Percentiles rank a stretch among this genome's conserved stretches.
Conservation (phyloP, 2,113 vertebrate species). For the Pangasianodon gigas region DNA sequence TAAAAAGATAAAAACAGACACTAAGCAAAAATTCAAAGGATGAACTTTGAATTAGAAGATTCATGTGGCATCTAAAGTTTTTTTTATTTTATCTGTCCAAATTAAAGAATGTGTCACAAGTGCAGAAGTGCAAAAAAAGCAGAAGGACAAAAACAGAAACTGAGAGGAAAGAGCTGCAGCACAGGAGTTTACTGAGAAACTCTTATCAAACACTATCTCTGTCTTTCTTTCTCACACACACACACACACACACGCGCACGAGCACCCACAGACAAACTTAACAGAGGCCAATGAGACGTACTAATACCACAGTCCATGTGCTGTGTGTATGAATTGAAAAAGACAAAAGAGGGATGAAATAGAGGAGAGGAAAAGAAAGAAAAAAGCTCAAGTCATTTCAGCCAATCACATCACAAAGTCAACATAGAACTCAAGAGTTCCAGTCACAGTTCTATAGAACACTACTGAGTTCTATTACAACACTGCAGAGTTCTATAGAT, state of each 20-base stretch:
- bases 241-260: neutral
- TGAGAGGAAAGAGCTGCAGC: neutral
- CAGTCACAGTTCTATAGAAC: neutral
- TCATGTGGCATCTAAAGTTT: neutral
- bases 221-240: neutral
- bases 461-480: neutral
- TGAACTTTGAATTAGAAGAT: too few relatives aligned
- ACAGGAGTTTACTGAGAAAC: slow-evolving; percentile 15
- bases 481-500: neutral
- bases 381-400: neutral
- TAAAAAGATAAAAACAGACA: neutral
- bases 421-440: neutral
- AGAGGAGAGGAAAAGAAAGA: neutral
- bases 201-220: slow-evolving; percentile 49
- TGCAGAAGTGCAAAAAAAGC: neutral
- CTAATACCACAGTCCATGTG: neutral
- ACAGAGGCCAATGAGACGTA: neutral
- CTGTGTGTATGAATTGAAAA: neutral
- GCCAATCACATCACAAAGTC: neutral
- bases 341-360: neutral
- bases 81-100: neutral
- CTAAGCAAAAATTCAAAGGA: neutral
- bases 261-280: neutral
- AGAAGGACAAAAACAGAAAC: slow-evolving; percentile 14
- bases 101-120: neutral